Evolutionary conservation across 2,797 vertebrate genomes (phyloP), one percentile per base, ranked within the genome.

Genomic region (Sibirionetta formosa): DNA sequence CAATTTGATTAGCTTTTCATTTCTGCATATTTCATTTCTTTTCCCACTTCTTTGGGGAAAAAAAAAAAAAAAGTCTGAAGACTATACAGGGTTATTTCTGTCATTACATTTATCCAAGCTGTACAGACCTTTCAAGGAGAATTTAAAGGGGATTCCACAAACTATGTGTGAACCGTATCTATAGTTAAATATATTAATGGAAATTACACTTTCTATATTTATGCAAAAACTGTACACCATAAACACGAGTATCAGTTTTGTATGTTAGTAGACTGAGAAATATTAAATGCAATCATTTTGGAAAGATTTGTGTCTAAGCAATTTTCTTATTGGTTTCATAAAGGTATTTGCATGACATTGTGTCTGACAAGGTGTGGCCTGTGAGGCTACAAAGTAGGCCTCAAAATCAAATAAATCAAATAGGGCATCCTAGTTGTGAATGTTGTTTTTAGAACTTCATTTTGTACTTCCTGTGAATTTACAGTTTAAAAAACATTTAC

Each of bases 401-500:
- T 44, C 42, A 44, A 18, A 44, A 18, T 81, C 33, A 65, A 50
- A 31, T 19, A 72, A 42, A 65, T 76, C 31, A 56, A 53, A 50
- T 1, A 42, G 9, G 18, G 3, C 16, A 66, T 69, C 6, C 6
- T 48, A 36, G 4, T 29, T 50, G 38, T 3, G 5, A 31, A 31
- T 33, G 5, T 57, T 86, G 2, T 4, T 0, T 64, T 54, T 79
- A 23, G 18, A 60, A 75, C 63, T 79, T 85, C 0, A 4, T 88
- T 75, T 81, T 88, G 26, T 42, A 48, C 24, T 93, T 90, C 19
- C 14, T 44, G 5, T 54, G 31, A 71, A 70, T 91, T 20, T 64
- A 18, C 8, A 14, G 26, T 53, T 40, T 58, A 2, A 23, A 65
- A 77, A 31, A 3, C 33, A 44, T 88, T 87, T 91, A 99, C 99